Evolutionary conservation across 2,113 vertebrate species (phyloP).

Genomic region (Oryzias melastigma): DNA sequence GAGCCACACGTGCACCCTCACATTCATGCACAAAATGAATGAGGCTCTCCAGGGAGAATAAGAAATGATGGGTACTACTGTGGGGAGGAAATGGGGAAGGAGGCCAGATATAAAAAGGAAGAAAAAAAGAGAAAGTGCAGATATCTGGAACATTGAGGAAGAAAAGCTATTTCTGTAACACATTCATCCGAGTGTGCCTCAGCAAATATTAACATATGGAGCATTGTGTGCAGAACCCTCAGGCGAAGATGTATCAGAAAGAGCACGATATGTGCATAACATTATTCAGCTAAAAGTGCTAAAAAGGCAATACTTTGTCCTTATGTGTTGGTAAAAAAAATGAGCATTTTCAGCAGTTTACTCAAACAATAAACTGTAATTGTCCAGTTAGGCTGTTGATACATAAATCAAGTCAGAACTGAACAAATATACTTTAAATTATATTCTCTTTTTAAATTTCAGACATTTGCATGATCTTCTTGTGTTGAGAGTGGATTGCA

Average conservation of each 20-base stretch:
- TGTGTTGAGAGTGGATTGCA: conserved; percentile 6
- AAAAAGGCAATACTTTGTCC: conserved; percentile 17
- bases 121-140: conserved; percentile 35
- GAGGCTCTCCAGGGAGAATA: conserved; percentile 51
- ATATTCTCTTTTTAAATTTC: neutral
- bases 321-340: neutral
- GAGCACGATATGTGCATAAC: conserved; percentile 19
- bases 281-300: conserved; percentile 31
- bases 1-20: conserved; percentile 9
- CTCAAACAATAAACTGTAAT: conserved; percentile 19
- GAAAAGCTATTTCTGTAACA: conserved; percentile 54
- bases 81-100: conserved; percentile 63
- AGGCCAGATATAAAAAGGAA: conserved; percentile 66
- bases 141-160: conserved; percentile 38
- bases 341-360: conserved; percentile 31
- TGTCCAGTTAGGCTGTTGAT: neutral
- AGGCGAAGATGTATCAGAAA: conserved; percentile 31
- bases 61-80: conserved; percentile 60
- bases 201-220: conserved; percentile 54
- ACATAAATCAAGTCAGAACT: neutral
- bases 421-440: neutral
- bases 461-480: neutral
- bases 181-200: conserved; percentile 40
- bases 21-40: conserved; percentile 22
- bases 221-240: conserved; percentile 12